A percentile compares a stretch with the other conserved stretches of the same genome.
Conservation (phyloP, 2,888 invertebrate species). For the Diogma glabrata region DNA sequence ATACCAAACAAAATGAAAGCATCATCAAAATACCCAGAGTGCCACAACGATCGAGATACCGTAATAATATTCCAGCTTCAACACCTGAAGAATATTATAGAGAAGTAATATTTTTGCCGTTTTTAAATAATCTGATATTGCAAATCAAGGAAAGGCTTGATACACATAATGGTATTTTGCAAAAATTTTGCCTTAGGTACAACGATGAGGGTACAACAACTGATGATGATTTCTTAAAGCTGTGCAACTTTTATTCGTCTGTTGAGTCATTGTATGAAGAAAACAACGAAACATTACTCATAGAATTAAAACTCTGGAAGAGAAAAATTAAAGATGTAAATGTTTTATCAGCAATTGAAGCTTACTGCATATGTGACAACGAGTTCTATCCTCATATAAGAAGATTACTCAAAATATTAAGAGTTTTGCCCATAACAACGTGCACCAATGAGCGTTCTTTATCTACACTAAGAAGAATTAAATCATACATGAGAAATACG, state of each 20-base stretch:
- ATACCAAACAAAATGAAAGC: background rate
- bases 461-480: background rate
- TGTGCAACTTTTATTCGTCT: background rate
- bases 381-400: background rate
- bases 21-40: background rate
- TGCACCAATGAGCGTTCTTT: background rate
- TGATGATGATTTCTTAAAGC: background rate
- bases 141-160: background rate
- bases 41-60: background rate
- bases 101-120: background rate
- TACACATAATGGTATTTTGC: conserved; percentile 1
- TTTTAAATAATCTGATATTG: conserved; percentile 1
- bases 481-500: background rate
- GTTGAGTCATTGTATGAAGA: background rate
- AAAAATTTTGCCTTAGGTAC: background rate
- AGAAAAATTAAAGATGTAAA: background rate
- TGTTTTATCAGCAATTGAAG: background rate
- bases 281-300: background rate
- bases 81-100: conserved; percentile 2
- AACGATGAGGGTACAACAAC: background rate
- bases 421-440: background rate
- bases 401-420: background rate
- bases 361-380: background rate
- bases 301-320: background rate
- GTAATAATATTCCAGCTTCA: conserved; percentile 3